Conservation (phyloP, 2,113 vertebrate genomes). For the Periophthalmodon schlosseri region DNA sequence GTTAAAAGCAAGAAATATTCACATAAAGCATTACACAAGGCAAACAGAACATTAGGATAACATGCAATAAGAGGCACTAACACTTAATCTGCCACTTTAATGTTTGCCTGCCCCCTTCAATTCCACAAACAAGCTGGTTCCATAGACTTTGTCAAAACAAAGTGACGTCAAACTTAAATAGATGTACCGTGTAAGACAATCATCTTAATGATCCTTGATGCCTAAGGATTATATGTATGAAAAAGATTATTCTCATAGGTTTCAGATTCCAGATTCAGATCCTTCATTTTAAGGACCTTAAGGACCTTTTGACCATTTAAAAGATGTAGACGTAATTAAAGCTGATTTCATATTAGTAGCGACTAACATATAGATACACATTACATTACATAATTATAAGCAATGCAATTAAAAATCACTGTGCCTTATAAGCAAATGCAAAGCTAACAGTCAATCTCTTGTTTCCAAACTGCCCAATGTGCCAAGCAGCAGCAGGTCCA, state of each 20-base stretch:
- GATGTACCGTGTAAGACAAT: too few species aligned
- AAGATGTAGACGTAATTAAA: background rate
- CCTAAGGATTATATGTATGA: background rate
- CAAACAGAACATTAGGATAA: background rate
- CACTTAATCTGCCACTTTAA: background rate
- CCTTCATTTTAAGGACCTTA: too few species aligned
- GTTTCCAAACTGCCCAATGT: background rate
- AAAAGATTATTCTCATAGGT: too few species aligned
- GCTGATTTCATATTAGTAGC: background rate
- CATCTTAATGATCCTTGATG: too few species aligned
- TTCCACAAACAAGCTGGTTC: background rate
- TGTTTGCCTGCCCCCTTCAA: background rate
- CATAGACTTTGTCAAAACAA: background rate
- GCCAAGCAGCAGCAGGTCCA: conserved; percentile 22
- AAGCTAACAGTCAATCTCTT: background rate
- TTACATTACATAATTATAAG: too few species aligned
- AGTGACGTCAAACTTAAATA: background rate
- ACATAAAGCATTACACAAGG: background rate
- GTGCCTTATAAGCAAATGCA: background rate
- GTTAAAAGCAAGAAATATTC: background rate
- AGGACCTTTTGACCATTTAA: too few species aligned
- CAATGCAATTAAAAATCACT: background rate
- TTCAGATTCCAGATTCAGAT: too few species aligned
- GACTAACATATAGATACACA: too few species aligned
- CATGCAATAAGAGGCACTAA: background rate